phyloP scores from a whole-genome alignment of 2,888 invertebrate genomes.

The Lamellibrachia columna region DNA sequence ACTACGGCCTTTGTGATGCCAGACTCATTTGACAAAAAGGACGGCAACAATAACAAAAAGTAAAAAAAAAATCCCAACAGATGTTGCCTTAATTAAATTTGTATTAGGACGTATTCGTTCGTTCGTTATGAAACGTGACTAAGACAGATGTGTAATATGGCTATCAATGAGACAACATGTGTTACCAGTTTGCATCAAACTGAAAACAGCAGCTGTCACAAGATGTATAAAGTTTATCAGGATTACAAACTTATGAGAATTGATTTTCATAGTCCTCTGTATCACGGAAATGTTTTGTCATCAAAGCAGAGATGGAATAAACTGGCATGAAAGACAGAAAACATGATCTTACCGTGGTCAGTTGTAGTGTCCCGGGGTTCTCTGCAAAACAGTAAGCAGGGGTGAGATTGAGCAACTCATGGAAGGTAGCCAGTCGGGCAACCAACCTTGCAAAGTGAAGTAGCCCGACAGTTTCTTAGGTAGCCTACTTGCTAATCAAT shows the following conservation, averaged over 20 bases:
- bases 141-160: not conserved
- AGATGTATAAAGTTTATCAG: too few species aligned
- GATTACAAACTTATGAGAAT: not conserved
- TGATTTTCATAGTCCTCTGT: not conserved
- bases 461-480: too few species aligned
- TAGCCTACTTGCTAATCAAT: not conserved
- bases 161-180: too few species aligned
- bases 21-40: not conserved
- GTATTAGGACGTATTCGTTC: not conserved
- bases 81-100: not conserved
- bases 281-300: too few species aligned
- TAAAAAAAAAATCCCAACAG: not conserved
- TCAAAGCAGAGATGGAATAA: too few species aligned
- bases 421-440: too few species aligned
- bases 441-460: too few species aligned
- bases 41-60: not conserved
- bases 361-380: slow-evolving; percentile 84
- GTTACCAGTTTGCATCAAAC: too few species aligned
- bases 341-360: slow-evolving; percentile 72
- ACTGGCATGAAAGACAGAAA: not conserved
- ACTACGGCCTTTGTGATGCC: not conserved
- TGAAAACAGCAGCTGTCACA: too few species aligned
- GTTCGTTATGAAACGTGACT: not conserved
- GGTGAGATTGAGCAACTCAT: not conserved
- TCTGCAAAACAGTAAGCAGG: slow-evolving; percentile 46